Conservation (phyloP, 2,888 invertebrate species). For the Metacarcinus magister region DNA sequence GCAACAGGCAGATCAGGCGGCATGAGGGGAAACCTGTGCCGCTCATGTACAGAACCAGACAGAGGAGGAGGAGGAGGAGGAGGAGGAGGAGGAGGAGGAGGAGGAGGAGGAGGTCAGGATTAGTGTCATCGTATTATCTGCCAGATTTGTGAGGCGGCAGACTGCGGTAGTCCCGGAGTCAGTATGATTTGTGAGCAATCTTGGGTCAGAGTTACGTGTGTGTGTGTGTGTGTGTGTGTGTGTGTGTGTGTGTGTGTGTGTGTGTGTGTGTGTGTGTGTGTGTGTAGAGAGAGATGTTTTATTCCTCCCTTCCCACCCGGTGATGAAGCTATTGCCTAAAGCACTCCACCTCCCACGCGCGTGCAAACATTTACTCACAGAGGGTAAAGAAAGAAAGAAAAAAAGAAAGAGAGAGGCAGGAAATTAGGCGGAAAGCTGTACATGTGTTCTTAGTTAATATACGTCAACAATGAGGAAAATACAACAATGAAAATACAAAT, state of each 20-base stretch:
- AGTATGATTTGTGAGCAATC: not conserved
- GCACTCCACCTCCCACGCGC: slow-evolving; percentile 15
- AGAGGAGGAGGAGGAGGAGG: not conserved
- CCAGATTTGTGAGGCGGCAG: not conserved
- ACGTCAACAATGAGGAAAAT: not conserved
- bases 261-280: not conserved
- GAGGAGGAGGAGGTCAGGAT: slow-evolving; percentile 36
- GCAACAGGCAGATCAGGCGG: slow-evolving; percentile 54
- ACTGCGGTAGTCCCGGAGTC: not conserved
- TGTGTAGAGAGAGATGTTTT: not conserved
- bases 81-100: not conserved
- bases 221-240: not conserved
- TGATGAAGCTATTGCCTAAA: not conserved
- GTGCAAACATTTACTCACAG: slow-evolving; percentile 14
- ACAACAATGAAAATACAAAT: not conserved
- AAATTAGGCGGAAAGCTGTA: not conserved
- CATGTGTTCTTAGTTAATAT: not conserved
- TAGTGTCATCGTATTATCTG: slow-evolving; percentile 39
- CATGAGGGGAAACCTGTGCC: not conserved
- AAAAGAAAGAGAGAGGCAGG: not conserved
- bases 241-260: slow-evolving; percentile 27
- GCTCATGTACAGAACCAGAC: slow-evolving; percentile 14
- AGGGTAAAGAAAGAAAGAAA: not conserved
- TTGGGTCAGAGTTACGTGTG: not conserved
- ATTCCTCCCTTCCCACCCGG: not conserved